Percentiles rank a stretch among this genome's conserved stretches.
Evolutionary conservation across 53 echinoderm and acorn worm species (phyloP).

Genomic region (Echinarachnius parma): DNA sequence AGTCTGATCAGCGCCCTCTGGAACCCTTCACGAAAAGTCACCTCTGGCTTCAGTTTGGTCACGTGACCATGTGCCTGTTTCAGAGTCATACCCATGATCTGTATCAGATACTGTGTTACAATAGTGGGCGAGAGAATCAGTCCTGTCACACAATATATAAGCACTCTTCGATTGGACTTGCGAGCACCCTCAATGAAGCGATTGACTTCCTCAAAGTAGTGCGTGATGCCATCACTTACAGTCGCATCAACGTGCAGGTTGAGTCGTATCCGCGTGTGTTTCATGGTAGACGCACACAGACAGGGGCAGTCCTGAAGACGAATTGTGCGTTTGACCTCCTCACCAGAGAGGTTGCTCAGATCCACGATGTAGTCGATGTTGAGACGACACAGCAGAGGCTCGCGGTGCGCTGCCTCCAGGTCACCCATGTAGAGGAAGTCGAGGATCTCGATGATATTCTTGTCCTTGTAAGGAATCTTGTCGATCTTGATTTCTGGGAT

Average conservation of each 20-base stretch:
- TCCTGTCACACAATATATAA: slow-evolving; percentile 78
- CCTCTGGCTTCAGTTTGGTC: slow-evolving; percentile 61
- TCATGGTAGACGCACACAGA: slow-evolving; percentile 80
- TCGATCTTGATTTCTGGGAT: slow-evolving; percentile 88
- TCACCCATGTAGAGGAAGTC: slow-evolving; percentile 87
- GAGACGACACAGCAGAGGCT: slow-evolving; percentile 82
- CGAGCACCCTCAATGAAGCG: slow-evolving; percentile 80
- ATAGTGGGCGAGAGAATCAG: slow-evolving; percentile 64
- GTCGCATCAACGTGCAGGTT: slow-evolving; percentile 64
- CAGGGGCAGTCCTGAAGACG: slow-evolving; percentile 91
- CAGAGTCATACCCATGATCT: slow-evolving; percentile 63
- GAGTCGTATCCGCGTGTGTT: slow-evolving; percentile 78
- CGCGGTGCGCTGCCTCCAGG: slow-evolving; percentile 77
- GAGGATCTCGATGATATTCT: slow-evolving; percentile 74
- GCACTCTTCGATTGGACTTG: slow-evolving; percentile 62
- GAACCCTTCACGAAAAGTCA: slow-evolving; percentile 59
- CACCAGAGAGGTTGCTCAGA: slow-evolving; percentile 74
- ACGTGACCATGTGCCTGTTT: slow-evolving; percentile 68
- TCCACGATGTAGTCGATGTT: slow-evolving; percentile 77
- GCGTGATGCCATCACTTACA: slow-evolving; percentile 64
- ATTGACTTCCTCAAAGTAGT: slow-evolving; percentile 89
- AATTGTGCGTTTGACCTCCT: slow-evolving; percentile 68
- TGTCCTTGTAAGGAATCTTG: slow-evolving; percentile 70
- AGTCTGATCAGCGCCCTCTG: slow-evolving; percentile 70
- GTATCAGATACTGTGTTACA: slow-evolving; percentile 84